Evolutionary conservation across 2,797 vertebrate species (phyloP).

Genomic region (Glossophaga mutica): DNA sequence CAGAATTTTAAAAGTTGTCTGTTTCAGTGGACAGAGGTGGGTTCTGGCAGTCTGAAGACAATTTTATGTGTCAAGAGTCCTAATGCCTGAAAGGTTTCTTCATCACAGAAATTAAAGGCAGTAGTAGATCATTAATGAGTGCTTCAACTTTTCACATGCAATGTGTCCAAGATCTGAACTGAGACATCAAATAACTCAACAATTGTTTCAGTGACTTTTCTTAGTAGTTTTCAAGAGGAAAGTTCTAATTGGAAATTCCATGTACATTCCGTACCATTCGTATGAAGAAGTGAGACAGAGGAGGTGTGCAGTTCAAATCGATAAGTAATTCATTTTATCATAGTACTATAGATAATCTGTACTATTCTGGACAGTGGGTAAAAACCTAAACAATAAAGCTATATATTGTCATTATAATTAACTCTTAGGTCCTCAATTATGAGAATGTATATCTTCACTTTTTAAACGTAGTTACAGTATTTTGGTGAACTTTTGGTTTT

Average conservation of each 20-base stretch:
- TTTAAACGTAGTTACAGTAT: background rate
- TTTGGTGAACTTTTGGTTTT: background rate
- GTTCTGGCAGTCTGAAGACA: background rate
- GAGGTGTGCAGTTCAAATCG: background rate
- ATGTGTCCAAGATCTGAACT: background rate
- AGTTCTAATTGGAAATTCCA: background rate
- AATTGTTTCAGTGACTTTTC: background rate
- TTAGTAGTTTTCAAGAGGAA: background rate
- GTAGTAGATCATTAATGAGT: background rate
- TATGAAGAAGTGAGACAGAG: background rate
- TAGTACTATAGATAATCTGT: background rate
- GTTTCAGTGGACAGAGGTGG: background rate
- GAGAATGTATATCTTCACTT: background rate
- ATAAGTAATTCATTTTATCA: background rate
- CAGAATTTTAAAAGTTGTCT: background rate
- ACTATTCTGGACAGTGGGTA: background rate
- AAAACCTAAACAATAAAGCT: background rate
- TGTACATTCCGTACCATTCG: background rate
- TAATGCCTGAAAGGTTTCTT: background rate
- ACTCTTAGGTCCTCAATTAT: background rate
- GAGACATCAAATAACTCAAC: background rate
- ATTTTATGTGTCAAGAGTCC: background rate
- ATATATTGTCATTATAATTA: background rate
- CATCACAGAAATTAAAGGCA: background rate
- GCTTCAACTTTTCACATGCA: background rate